These are phyloP conservation scores for Endotricha flammealis DNA, from an alignment of 2,888 invertebrate species.

Conservation along the genomic window DNA sequence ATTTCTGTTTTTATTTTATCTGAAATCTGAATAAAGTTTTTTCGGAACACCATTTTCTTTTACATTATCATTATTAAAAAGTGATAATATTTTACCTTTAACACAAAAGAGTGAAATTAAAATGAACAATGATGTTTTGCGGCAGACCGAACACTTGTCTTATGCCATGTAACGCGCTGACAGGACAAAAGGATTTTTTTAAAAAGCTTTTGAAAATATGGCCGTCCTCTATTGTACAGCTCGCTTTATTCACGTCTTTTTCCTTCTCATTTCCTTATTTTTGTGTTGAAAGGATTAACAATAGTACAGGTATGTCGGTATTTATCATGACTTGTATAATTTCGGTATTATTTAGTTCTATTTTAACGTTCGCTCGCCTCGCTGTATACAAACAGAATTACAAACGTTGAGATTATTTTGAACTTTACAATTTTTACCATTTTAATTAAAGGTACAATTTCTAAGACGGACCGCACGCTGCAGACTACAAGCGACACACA, in stretches of 20 bases:
- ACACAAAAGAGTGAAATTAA: slow-evolving; percentile 35
- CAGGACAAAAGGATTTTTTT: slow-evolving; percentile 55
- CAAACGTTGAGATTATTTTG: too few relatives aligned
- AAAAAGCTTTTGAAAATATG: slow-evolving; percentile 67
- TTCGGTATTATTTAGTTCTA: slow-evolving; percentile 22
- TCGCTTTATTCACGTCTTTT: slow-evolving; percentile 60
- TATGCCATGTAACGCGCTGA: slow-evolving; percentile 66
- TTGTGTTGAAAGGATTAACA: slow-evolving; percentile 70
- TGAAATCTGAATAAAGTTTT: too few relatives aligned
- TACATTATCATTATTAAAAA: too few relatives aligned
- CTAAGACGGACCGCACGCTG: too few relatives aligned
- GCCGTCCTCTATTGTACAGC: slow-evolving; percentile 53
- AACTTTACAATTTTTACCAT: too few relatives aligned
- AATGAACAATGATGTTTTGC: slow-evolving; percentile 49
- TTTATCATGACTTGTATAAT: slow-evolving; percentile 47
- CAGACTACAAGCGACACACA: too few relatives aligned
- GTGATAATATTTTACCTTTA: slow-evolving; percentile 1
- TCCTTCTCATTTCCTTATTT: slow-evolving; percentile 69
- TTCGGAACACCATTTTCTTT: too few relatives aligned
- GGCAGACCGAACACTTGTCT: slow-evolving; percentile 62
- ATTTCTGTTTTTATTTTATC: too few relatives aligned
- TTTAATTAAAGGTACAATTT: too few relatives aligned
- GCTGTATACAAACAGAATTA: too few relatives aligned
- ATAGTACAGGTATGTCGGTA: slow-evolving; percentile 52
- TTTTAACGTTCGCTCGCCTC: not conserved